Conservation (phyloP, 1,140 invertebrate genomes). For the Hyles euphorbiae region DNA sequence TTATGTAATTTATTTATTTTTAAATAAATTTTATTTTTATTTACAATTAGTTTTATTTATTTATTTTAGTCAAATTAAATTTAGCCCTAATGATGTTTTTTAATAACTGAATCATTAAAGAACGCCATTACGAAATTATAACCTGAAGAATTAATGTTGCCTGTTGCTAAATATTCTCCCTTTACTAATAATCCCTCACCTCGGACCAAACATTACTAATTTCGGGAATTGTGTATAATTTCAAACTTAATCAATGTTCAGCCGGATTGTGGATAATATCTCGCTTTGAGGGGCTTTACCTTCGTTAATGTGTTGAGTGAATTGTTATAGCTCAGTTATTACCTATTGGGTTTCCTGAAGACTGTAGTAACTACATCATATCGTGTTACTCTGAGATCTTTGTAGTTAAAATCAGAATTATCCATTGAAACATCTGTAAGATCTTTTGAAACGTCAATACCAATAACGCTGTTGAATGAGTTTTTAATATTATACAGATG, state of each 20-base stretch:
- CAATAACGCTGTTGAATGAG: too few species aligned
- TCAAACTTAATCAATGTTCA: slow-evolving; percentile 42
- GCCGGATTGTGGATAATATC: slow-evolving; percentile 30
- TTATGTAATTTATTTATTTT: too few species aligned
- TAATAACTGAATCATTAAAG: too few species aligned
- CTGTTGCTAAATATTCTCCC: too few species aligned
- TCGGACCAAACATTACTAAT: not conserved
- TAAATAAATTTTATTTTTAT: too few species aligned
- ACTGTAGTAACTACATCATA: not conserved
- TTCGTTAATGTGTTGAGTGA: slow-evolving; percentile 10
- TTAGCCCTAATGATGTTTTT: too few species aligned
- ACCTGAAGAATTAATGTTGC: too few species aligned
- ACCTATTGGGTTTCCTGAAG: not conserved
- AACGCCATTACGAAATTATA: too few species aligned
- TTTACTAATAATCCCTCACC: too few species aligned
- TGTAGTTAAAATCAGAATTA: not conserved
- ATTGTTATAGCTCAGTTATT: slow-evolving; percentile 5
- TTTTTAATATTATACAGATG: too few species aligned
- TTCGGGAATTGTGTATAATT: slow-evolving; percentile 35
- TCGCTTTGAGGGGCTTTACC: slow-evolving; percentile 2
- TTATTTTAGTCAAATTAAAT: too few species aligned
- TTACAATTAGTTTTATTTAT: too few species aligned
- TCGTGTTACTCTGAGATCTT: slow-evolving; percentile 1
- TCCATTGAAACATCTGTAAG: not conserved
- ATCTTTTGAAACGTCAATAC: not conserved